Base-by-base conservation (phyloP, 2,888 invertebrate genomes). In the Himalopsyche anomala region DNA sequence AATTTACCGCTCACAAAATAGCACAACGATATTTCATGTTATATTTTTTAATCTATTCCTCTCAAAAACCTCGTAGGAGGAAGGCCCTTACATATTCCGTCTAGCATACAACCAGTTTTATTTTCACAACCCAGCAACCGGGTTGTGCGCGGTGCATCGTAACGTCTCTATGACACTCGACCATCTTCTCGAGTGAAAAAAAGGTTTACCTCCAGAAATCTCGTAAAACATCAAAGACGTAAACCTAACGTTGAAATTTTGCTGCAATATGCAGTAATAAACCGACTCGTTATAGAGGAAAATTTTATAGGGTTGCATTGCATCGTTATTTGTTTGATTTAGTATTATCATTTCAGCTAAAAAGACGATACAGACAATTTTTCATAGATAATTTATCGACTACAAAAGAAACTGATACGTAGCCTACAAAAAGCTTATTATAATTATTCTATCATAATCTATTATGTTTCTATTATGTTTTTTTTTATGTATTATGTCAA, bases 1-100 rank as follows among this genome's bases (percentile, higher is more conserved):
- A 62, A 19, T 8, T 62, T 19, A 9, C 62, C 62, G 1, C 28
- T 19, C 19, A 11, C 8, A 62, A 62, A 62, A 62, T 62, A 19
- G 28, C 28, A 19, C 19, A 11, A 28, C 28, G 62, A 62, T 19
- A 62, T 62, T 8, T 28, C 19, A 62, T 28, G 62, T 62, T 62
- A 62, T 62, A 62, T 15, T n/a, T 62, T 62, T 62, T 62, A 62
- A 62, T 62, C 62, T 62, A 62, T 62, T 62, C 62, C 62, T 62
- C 62, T 62, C 62, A 62, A 62, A 19, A 62, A 15, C 11, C 28
- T 62, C 62, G 19, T 19, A 62, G 62, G 62, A 19, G n/a, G 19
- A 28, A 62, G 8, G 62, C 62, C 62, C 62, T 62, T 62, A 62
- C 4, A 62, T 62, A 62, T 62, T 62, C 62, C 62, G 19, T 62